A percentile compares a stretch with the other conserved stretches of the same genome.
Evolutionary conservation across 2,797 vertebrate species (phyloP).

Genomic region (Cossypha heuglini): DNA sequence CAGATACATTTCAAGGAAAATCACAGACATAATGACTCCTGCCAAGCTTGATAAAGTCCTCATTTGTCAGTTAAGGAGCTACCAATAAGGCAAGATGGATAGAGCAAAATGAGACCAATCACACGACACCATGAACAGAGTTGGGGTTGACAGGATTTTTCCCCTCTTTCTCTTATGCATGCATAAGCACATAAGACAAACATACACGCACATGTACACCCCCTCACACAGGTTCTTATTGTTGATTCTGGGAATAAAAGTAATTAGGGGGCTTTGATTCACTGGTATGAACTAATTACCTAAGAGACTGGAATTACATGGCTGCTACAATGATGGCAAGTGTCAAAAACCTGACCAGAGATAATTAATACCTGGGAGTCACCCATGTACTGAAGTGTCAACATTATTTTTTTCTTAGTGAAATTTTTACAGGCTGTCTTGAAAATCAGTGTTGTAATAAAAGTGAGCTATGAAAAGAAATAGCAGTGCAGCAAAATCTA

Average conservation of each 20-base stretch:
- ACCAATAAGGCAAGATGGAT: slow-evolving; percentile 79
- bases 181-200: neutral
- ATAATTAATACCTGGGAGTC: neutral
- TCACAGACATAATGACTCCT: slow-evolving; percentile 85
- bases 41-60: slow-evolving; percentile 87
- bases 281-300: neutral
- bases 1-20: slow-evolving; percentile 88
- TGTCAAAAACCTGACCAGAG: neutral
- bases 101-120: slow-evolving; percentile 77
- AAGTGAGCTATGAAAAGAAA: neutral
- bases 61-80: slow-evolving; percentile 89
- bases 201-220: accelerated
- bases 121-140: neutral
- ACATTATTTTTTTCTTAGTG: neutral
- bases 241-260: neutral
- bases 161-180: neutral
- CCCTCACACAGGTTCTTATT: neutral
- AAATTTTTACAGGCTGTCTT: neutral
- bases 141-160: neutral
- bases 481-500: neutral
- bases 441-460: neutral
- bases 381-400: neutral
- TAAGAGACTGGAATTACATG: neutral
- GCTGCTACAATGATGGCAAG: neutral
- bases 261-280: neutral